These are phyloP conservation scores for Oreotrochilus melanogaster DNA, from an alignment of 2,113 vertebrate genomes.

Conservation along the genomic window DNA sequence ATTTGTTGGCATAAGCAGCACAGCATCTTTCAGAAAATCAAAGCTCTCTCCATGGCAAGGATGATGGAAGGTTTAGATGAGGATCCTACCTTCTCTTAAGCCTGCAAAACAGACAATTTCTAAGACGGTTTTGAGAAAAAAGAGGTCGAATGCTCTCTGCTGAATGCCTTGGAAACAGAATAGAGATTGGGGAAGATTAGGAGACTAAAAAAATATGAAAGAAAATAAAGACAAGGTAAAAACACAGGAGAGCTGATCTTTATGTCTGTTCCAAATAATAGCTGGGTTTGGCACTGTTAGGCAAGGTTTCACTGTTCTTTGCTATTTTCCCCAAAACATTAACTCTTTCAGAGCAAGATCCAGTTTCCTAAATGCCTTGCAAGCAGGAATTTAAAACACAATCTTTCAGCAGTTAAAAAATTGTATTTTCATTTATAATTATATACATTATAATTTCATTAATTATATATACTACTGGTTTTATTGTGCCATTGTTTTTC, in stretches of 20 bases:
- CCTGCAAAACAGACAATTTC: background rate
- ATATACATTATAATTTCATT: too few relatives aligned
- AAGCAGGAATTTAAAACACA: background rate
- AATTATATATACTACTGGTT: background rate
- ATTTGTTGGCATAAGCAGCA: background rate
- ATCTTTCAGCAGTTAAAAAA: background rate
- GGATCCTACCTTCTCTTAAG: background rate
- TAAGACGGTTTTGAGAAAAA: background rate
- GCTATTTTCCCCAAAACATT: background rate
- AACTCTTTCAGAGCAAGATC: background rate
- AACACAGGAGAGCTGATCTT: background rate
- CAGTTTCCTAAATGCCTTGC: background rate
- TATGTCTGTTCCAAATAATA: background rate
- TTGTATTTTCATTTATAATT: background rate
- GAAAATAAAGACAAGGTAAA: background rate
- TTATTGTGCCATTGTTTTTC: background rate
- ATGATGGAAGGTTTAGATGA: background rate
- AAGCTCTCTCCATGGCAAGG: background rate
- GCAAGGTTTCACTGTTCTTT: background rate
- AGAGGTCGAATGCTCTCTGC: background rate
- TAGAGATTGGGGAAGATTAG: fast-evolving
- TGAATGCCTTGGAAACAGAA: background rate
- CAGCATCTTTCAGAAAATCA: background rate
- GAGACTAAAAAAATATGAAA: background rate
- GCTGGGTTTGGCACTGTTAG: background rate